Evolutionary conservation across 2,888 invertebrate species (phyloP).

Genomic region (Thymelicus acteon): DNA sequence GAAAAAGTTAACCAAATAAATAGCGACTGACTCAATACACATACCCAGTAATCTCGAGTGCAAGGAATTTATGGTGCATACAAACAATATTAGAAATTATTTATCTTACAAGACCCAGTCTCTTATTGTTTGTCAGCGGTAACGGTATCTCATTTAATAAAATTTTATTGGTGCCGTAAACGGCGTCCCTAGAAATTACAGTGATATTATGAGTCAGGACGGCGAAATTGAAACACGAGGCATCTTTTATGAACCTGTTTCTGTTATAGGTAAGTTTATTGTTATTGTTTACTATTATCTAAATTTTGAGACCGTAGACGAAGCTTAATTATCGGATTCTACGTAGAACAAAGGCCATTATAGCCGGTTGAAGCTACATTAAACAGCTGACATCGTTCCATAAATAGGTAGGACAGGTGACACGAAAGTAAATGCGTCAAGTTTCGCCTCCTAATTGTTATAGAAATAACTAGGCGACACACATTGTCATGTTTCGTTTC

Average conservation of each 20-base stretch:
- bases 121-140: constrained; percentile 40
- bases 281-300: neutral
- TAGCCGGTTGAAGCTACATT: neutral
- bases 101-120: constrained; percentile 37
- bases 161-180: constrained; percentile 38
- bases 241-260: constrained; percentile 7
- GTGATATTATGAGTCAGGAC: constrained; percentile 37
- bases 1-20: neutral
- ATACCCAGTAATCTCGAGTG: constrained; percentile 13
- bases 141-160: constrained; percentile 42
- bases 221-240: constrained; percentile 25
- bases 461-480: too few species aligned
- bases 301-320: neutral
- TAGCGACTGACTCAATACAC: neutral
- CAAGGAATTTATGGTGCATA: constrained; percentile 8
- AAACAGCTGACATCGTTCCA: neutral
- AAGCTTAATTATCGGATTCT: neutral
- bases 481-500: too few species aligned
- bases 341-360: neutral
- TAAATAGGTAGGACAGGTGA: neutral
- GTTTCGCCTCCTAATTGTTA: too few species aligned
- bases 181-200: constrained; percentile 25
- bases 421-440: neutral
- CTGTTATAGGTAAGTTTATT: constrained; percentile 19
- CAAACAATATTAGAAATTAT: constrained; percentile 11